Evolutionary conservation across 2,888 invertebrate genomes (phyloP), one percentile per base, ranked within the genome.

Genomic region (Incurvaria masculella): DNA sequence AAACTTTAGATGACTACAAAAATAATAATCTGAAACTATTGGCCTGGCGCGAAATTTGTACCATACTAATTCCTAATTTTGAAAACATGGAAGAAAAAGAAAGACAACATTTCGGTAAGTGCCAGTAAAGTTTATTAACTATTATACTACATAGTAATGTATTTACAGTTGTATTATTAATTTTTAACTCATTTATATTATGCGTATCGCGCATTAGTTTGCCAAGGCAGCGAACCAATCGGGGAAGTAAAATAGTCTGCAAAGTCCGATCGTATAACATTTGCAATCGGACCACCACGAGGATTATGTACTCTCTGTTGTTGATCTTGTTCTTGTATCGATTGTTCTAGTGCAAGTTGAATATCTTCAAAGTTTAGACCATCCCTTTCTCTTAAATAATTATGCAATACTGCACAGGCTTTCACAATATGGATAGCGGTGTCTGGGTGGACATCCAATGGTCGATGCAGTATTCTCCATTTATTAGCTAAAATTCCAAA

Each of bases 331-430:
- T 55, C 53, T 52, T 5, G 55, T 53, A 50, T 50, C 51, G 53
- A 44, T 54, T 50, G 44, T 47, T 43, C 40, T 41, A 57, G 42
- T 14, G 55, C 48, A 44, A 57, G 56, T 46, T 57, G 56, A 43
- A 57, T 57, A 19, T 55, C 56, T 47, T 56, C 56, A 16, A 47
- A 38, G 14, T 50, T 52, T 48, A 51, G 53, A 43, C 56, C 27
- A 48, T n/a, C n/a, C n/a, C n/a, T n/a, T n/a, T n/a, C n/a, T n/a
- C n/a, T n/a, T n/a, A n/a, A n/a, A n/a, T n/a, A n/a, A n/a, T n/a
- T n/a, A n/a, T n/a, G n/a, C n/a, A n/a, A n/a, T n/a, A n/a, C n/a
- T n/a, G n/a, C n/a, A n/a, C n/a, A n/a, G n/a, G n/a, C n/a, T n/a
- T n/a, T n/a, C n/a, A n/a, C n/a, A n/a, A n/a, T n/a, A n/a, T n/a